Evolutionary conservation across 2,113 vertebrate species (phyloP).

Genomic region (Istiophorus platypterus): DNA sequence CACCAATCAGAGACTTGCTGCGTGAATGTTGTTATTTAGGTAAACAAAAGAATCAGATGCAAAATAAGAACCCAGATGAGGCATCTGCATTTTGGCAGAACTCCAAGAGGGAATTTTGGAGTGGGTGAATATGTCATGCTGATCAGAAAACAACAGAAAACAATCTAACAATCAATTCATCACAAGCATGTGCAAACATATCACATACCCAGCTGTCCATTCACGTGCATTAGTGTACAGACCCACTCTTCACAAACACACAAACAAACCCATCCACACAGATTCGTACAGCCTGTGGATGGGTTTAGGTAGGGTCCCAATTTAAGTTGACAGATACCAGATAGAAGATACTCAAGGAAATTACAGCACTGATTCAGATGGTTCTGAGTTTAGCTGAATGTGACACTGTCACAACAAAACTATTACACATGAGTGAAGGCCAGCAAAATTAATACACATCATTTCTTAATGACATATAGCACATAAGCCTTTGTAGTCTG

Average conservation of each 20-base stretch:
- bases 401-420: constrained; percentile 56
- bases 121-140: not conserved
- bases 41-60: constrained; percentile 63
- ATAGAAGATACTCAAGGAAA: constrained; percentile 54
- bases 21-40: constrained; percentile 49
- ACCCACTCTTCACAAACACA: not conserved
- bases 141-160: constrained; percentile 42
- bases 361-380: constrained; percentile 52
- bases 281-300: constrained; percentile 1
- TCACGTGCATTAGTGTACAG: not conserved
- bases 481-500: constrained; percentile 30
- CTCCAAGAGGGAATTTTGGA: constrained; percentile 23
- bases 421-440: constrained; percentile 41
- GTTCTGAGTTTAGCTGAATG: constrained; percentile 51
- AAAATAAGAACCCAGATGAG: constrained; percentile 38
- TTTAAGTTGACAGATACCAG: constrained; percentile 64
- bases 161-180: constrained; percentile 33
- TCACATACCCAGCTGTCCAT: constrained; percentile 19
- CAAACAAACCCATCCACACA: constrained; percentile 18
- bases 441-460: constrained; percentile 43
- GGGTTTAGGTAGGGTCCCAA: constrained; percentile 38
- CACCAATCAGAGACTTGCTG: constrained; percentile 45
- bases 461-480: constrained; percentile 41
- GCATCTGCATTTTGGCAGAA: constrained; percentile 45
- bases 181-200: not conserved